Evolutionary conservation across 2,888 invertebrate species (phyloP).

Genomic region (Congeria kusceri): DNA sequence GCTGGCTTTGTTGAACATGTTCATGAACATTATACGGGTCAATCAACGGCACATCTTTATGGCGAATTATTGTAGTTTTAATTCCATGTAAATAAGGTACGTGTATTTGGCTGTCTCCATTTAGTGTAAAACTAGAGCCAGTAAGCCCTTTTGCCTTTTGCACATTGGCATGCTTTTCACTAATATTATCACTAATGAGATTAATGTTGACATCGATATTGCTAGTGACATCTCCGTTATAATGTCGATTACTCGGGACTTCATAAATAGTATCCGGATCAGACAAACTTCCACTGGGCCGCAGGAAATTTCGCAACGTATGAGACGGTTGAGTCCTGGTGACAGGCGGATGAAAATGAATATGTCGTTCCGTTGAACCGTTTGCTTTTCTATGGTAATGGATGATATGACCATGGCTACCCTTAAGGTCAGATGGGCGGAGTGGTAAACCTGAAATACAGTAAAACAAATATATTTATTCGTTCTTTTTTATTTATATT

Average conservation of each 20-base stretch:
- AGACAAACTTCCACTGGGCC: not conserved
- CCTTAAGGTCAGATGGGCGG: slow-evolving; percentile 12
- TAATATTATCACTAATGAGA: no score
- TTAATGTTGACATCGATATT: not conserved
- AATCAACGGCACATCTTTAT: no score
- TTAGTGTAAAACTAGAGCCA: no score
- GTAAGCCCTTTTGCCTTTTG: no score
- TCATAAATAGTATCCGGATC: slow-evolving; percentile 18
- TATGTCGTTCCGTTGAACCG: slow-evolving; percentile 17
- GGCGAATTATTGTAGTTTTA: no score
- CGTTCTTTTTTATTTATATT: no score
- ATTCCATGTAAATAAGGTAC: no score
- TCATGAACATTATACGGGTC: no score
- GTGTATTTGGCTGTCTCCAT: no score
- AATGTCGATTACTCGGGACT: slow-evolving; percentile 23
- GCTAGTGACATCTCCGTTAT: slow-evolving; percentile 8
- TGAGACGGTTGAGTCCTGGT: slow-evolving; percentile 8
- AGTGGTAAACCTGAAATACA: slow-evolving; percentile 38
- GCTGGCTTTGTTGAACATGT: no score
- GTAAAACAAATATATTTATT: no score
- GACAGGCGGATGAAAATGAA: slow-evolving; percentile 8
- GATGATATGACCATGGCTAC: slow-evolving; percentile 23
- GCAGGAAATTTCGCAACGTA: not conserved
- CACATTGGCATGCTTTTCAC: no score
- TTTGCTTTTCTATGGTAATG: slow-evolving; percentile 32